Percentiles rank a stretch among this genome's conserved stretches.
Conservation (phyloP, 2,113 vertebrate genomes). For the Melanostigma gelatinosum region DNA sequence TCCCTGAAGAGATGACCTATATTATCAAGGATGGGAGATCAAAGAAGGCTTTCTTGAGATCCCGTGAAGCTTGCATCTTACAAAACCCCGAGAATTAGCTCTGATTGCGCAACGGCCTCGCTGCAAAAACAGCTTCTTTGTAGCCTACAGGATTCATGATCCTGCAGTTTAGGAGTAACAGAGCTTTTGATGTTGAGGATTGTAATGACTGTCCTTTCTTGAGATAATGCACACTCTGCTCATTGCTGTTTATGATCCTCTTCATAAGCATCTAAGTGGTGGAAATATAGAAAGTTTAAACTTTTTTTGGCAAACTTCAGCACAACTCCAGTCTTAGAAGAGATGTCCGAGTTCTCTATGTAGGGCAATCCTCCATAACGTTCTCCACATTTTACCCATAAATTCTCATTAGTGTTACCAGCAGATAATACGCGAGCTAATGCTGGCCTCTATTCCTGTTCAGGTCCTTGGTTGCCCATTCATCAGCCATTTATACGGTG, state of each 20-base stretch:
- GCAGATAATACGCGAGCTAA: slow-evolving; percentile 62
- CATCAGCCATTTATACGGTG: slow-evolving; percentile 53
- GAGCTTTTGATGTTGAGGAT: slow-evolving; percentile 55
- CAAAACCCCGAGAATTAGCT: slow-evolving; percentile 49
- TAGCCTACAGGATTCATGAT: slow-evolving; percentile 56
- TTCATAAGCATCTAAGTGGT: slow-evolving; percentile 24
- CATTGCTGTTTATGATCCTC: slow-evolving; percentile 35
- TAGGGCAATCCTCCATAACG: slow-evolving; percentile 17
- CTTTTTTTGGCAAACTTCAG: slow-evolving; percentile 28
- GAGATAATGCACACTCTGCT: slow-evolving; percentile 32
- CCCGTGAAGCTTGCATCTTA: slow-evolving; percentile 58
- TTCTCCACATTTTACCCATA: slow-evolving; percentile 32
- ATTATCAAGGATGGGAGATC: slow-evolving; percentile 80
- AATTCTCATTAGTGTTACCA: slow-evolving; percentile 60
- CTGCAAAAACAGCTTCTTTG: slow-evolving; percentile 54
- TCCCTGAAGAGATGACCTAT: slow-evolving; percentile 79
- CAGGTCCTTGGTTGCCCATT: slow-evolving; percentile 44
- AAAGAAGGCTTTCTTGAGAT: slow-evolving; percentile 72
- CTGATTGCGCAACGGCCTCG: slow-evolving; percentile 57
- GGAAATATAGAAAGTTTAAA: slow-evolving; percentile 6
- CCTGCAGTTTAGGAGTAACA: slow-evolving; percentile 52
- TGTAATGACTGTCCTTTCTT: slow-evolving; percentile 47
- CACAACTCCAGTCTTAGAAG: not conserved
- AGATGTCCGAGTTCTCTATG: slow-evolving; percentile 7
- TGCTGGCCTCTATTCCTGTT: slow-evolving; percentile 50